Evolutionary conservation across 1,140 invertebrate genomes (phyloP).

Genomic region (Neoseiulus cucumeris): DNA sequence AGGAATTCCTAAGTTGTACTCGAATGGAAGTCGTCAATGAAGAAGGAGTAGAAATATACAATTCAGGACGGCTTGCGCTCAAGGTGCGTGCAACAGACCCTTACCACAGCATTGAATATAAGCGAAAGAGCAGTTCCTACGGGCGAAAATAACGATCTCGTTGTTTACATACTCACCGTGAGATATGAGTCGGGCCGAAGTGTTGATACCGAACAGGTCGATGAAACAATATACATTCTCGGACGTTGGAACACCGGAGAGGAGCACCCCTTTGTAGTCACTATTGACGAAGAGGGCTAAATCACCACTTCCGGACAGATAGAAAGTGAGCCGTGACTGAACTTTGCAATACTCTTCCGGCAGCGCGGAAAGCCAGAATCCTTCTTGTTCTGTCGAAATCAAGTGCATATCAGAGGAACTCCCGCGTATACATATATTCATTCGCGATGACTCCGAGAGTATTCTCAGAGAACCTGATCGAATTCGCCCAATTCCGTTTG

Average conservation of each 20-base stretch:
- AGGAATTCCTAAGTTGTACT: too few relatives aligned
- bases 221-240: conserved; percentile 26
- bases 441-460: too few relatives aligned
- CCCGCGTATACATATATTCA: too few relatives aligned
- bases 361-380: conserved; percentile 26
- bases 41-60: too few relatives aligned
- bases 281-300: conserved; percentile 28
- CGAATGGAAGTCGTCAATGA: too few relatives aligned
- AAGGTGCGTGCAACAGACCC: too few relatives aligned
- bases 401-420: too few relatives aligned
- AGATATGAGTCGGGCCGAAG: conserved; percentile 24
- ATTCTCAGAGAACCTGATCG: too few relatives aligned
- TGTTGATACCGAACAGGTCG: conserved; percentile 30
- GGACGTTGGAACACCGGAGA: conserved; percentile 24
- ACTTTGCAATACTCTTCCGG: conserved; percentile 22
- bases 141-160: not conserved
- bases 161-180: conserved; percentile 23
- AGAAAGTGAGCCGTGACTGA: conserved; percentile 24
- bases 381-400: conserved; percentile 24
- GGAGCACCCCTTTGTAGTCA: conserved; percentile 26
- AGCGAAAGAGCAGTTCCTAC: too few relatives aligned
- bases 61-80: too few relatives aligned
- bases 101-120: too few relatives aligned
- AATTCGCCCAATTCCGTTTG: too few relatives aligned
- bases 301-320: conserved; percentile 24